These are phyloP conservation scores for Trichomycterus rosablanca DNA, from an alignment of 2,113 vertebrate genomes.

Conservation along the genomic window DNA sequence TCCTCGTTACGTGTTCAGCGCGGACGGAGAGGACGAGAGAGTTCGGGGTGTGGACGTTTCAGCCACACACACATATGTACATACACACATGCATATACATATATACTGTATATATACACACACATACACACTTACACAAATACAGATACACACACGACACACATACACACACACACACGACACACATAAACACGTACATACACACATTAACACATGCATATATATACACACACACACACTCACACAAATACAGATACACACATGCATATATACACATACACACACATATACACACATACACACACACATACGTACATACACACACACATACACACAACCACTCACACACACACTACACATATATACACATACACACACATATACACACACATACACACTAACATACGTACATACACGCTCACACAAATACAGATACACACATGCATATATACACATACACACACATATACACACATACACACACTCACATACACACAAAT, in stretches of 20 bases:
- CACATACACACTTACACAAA: no score
- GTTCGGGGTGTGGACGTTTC: conserved; percentile 7
- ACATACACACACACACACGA: no score
- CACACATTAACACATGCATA: background rate
- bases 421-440: conserved; percentile 12
- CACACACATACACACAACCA: background rate
- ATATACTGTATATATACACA: background rate
- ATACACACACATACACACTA: conserved; percentile 10
- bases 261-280: no score
- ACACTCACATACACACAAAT: no score
- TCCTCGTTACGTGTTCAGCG: conserved; percentile 8
- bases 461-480: background rate
- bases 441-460: background rate
- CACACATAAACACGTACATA: conserved; percentile 2
- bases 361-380: no score
- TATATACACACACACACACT: background rate
- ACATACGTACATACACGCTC: background rate
- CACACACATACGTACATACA: background rate
- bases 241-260: no score
- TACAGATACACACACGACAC: no score
- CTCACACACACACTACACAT: no score
- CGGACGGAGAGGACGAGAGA: background rate
- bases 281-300: conserved; percentile 3
- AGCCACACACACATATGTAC: conserved; percentile 4
- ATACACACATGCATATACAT: background rate